Evolutionary conservation across 2,113 vertebrate genomes (phyloP), one percentile per base, ranked within the genome.

Genomic region (Cyanoramphus novaezelandiae): DNA sequence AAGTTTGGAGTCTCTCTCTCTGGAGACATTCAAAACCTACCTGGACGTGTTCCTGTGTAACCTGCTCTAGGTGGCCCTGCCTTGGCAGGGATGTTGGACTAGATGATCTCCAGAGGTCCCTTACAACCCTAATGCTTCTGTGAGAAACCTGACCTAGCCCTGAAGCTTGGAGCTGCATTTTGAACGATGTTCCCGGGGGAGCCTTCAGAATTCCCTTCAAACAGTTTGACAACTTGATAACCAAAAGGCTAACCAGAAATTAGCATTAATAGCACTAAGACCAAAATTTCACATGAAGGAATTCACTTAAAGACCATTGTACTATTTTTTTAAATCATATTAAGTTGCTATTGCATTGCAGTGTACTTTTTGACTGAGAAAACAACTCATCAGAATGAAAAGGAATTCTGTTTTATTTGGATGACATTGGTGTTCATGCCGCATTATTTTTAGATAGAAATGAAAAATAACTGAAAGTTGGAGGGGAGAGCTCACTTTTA

Each of bases 301-400:
- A 80, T 77, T 63, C 0, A n/a, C 0, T 0, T 20, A 82, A 81
- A 78, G 23, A 7, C 11, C 29, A 75, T 24, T 8, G 27, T 17
- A 71, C 1, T 44, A 17, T 7, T 43, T 39, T 7, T 28, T 6
- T 2, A 20, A 69, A 74, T 35, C 2, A 12, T 68, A 37, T 17
- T 16, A 55, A 39, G 11, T 41, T 81, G 43, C 7, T 43, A 31
- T 29, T 71, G 25, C 13, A 19, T 6, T 5, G 8, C 24, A 23
- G 50, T 1, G 4, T 50, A 25, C 5, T 60, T 90, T 85, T 67
- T 86, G 35, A 4, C 15, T 67, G 41, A n/a, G 29, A 49, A 88
- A 92, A 67, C 46, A 41, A 63, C 46, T 43, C 2, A 25, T 55
- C 57, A 67, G 15, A 60, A 44, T 24, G 39, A 64, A 86, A 69